These are phyloP conservation scores for Mycteria americana DNA, from an alignment of 2,797 vertebrate species.

Conservation along the genomic window DNA sequence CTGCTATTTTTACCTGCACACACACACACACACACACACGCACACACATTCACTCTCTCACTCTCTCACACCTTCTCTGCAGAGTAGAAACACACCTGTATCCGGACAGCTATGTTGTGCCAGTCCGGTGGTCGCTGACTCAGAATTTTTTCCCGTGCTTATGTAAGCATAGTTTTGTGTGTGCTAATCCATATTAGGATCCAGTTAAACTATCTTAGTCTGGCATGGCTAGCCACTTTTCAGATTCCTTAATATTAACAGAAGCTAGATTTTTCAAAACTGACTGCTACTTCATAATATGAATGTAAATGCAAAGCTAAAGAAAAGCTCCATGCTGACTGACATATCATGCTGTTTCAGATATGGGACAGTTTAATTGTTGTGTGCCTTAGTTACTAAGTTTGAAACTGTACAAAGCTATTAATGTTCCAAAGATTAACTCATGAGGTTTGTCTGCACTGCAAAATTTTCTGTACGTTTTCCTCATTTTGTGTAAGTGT, in stretches of 20 bases:
- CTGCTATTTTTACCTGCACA: neutral
- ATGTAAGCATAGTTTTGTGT: neutral
- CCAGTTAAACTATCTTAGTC: neutral
- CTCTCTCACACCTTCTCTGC: neutral
- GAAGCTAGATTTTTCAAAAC: constrained; percentile 7
- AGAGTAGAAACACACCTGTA: neutral
- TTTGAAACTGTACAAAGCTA: neutral
- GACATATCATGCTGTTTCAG: neutral
- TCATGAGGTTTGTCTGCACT: neutral
- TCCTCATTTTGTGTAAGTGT: neutral
- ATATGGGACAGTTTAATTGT: neutral
- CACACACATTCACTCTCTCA: neutral
- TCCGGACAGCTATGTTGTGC: neutral
- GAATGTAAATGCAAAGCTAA: constrained; percentile 16
- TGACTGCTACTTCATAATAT: neutral
- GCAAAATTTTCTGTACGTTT: neutral
- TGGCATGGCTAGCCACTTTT: constrained; percentile 16
- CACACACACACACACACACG: neutral
- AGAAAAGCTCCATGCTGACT: constrained; percentile 17
- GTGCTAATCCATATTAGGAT: neutral
- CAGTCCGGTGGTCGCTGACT: neutral
- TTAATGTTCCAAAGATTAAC: neutral
- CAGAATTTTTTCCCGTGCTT: neutral
- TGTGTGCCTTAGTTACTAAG: constrained; percentile 8
- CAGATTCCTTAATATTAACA: constrained; percentile 5